phyloP scores from a whole-genome alignment of 2,797 vertebrate genomes.

The Protonibea diacanthus region DNA sequence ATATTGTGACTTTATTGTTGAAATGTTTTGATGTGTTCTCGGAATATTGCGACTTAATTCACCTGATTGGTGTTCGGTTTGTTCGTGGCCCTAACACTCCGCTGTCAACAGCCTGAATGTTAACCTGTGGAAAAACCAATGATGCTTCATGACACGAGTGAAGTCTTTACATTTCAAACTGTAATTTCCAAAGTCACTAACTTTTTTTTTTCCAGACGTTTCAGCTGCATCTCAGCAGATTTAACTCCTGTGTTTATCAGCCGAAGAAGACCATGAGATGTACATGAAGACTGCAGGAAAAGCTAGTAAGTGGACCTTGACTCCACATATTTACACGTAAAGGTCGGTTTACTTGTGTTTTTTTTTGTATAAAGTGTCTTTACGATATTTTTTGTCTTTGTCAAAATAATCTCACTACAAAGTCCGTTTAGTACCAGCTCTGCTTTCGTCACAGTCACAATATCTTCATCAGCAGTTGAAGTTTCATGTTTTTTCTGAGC shows the following conservation, averaged over 20 bases:
- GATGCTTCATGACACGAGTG: neutral
- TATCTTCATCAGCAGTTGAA: neutral
- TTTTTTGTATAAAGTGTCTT: neutral
- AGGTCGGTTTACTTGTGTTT: slow-evolving; percentile 13
- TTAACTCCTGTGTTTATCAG: neutral
- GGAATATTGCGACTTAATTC: neutral
- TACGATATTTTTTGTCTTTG: neutral
- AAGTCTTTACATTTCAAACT: slow-evolving; percentile 8
- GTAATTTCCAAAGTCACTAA: neutral
- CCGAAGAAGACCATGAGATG: neutral
- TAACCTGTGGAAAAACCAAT: neutral
- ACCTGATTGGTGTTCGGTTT: no score
- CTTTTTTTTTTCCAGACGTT: slow-evolving; percentile 2
- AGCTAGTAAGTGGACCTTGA: neutral
- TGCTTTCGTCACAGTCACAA: neutral
- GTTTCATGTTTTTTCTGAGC: neutral
- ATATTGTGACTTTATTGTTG: neutral
- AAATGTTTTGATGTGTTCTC: neutral
- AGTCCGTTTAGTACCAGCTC: neutral
- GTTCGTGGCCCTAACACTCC: neutral
- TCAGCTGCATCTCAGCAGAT: neutral
- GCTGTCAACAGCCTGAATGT: neutral
- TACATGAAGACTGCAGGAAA: neutral
- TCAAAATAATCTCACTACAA: neutral
- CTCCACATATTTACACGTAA: neutral